These are phyloP conservation scores for Neocrepidodera transversa DNA, from an alignment of 2,888 invertebrate species.

Conservation along the genomic window DNA sequence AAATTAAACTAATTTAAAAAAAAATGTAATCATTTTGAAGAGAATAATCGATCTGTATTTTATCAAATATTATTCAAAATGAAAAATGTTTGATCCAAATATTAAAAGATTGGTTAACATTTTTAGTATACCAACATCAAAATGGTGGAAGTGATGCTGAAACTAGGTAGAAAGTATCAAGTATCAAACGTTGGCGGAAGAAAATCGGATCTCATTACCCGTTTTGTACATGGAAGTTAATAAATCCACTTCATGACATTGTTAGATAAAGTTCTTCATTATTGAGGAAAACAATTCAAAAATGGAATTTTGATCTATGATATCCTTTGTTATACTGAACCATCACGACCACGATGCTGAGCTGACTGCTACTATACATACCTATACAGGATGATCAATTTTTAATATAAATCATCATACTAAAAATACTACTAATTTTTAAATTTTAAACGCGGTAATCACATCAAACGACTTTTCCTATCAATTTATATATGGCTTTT, in stretches of 20 bases:
- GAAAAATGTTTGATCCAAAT: too few relatives aligned
- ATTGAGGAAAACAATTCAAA: constrained; percentile 29
- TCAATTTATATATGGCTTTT: not conserved
- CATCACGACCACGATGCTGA: constrained; percentile 19
- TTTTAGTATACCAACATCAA: too few relatives aligned
- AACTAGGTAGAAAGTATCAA: too few relatives aligned
- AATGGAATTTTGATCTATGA: constrained; percentile 30
- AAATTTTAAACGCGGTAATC: too few relatives aligned
- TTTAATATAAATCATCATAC: too few relatives aligned
- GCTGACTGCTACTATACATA: constrained; percentile 13
- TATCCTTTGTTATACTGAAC: constrained; percentile 28
- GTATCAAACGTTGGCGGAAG: constrained; percentile 29
- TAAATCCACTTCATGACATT: constrained; percentile 31
- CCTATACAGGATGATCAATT: constrained; percentile 18
- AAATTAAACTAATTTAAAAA: too few relatives aligned
- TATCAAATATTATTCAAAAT: too few relatives aligned
- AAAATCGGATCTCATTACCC: constrained; percentile 28
- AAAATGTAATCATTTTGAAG: too few relatives aligned
- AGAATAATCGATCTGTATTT: too few relatives aligned
- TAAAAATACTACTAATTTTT: too few relatives aligned
- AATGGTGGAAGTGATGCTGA: too few relatives aligned
- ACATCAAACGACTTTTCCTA: constrained; percentile 6
- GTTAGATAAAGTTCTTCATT: constrained; percentile 33
- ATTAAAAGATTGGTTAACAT: too few relatives aligned
- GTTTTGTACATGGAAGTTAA: constrained; percentile 30